Evolutionary conservation across 35 echinoderm and acorn worm genomes (phyloP).

Genomic region (Nesometra sesokonis): DNA sequence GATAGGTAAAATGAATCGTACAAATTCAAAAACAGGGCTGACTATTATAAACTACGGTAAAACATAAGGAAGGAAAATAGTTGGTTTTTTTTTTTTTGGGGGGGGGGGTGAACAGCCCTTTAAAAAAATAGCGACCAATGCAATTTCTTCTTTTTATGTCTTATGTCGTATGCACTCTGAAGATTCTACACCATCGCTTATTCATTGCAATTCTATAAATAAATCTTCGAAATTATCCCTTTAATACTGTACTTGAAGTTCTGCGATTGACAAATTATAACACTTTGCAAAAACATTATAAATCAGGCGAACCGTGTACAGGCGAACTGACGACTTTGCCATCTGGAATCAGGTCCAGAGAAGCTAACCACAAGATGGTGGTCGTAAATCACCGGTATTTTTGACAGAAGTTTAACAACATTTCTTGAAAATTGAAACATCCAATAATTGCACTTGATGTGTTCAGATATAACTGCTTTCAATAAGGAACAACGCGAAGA

Average conservation of each 20-base stretch:
- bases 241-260: background rate
- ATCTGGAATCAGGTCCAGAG: background rate
- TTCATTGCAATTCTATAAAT: too few relatives aligned
- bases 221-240: too few relatives aligned
- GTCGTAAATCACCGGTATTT: background rate
- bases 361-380: background rate
- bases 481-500: background rate
- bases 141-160: too few relatives aligned
- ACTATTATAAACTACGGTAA: too few relatives aligned
- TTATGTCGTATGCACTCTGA: too few relatives aligned
- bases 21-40: too few relatives aligned
- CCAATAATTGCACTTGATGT: background rate
- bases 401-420: background rate
- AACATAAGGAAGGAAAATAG: too few relatives aligned
- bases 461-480: background rate
- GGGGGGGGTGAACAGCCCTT: too few relatives aligned
- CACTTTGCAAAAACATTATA: background rate
- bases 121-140: too few relatives aligned
- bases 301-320: background rate
- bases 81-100: too few relatives aligned
- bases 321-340: background rate
- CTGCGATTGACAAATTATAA: background rate
- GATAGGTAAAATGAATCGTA: too few relatives aligned
- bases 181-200: too few relatives aligned
- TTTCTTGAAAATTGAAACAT: background rate